Evolutionary conservation across 2,113 vertebrate genomes (phyloP), one percentile per base, ranked within the genome.

Genomic region (Pontoporia blainvillei): DNA sequence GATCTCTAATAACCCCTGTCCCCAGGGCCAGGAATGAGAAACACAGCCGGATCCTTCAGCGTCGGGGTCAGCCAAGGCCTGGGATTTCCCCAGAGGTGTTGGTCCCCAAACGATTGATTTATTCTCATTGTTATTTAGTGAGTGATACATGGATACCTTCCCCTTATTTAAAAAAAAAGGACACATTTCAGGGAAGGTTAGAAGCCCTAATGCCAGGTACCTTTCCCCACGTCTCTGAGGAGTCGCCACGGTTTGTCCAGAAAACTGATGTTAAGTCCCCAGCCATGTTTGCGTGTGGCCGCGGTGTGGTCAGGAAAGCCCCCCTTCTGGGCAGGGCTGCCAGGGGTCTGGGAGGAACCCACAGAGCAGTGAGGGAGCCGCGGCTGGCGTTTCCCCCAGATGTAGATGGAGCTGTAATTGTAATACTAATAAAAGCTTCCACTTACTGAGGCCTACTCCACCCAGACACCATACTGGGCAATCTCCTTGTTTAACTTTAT

Each of bases 1-100:
- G 84, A 71, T 36, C 31, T 13, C 54, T 31, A 34, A 2, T 3
- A 13, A 66, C 31, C 61, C 73, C 57, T 4, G 13, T 44, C 34
- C 66, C 49, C 41, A 88, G 89, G 88, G 44, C 54, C 41, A 71
- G 61, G 72, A 81, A 89, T 62, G 72, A 66, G 94, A 91, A 66
- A 52, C n/a, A 10, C 54, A 64, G 54, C 44, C 18, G 1, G 59
- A 61, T 82, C 59, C 52, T 21, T 23, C 15, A 15, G 21, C 25
- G 0, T 27, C 8, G 14, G 15, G 49, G 15, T 41, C 64, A 14
- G 13, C 71, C 52, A 34, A 75, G 90, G 46, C 62, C n/a, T 27
- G 34, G 39, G 62, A 27, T 34, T 93, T 92, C 79, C 67, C 92
- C 61, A 64, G 41, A 64, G 72, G 18, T 34, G 66, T 20, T 23